Evolutionary conservation across 2,797 vertebrate genomes (phyloP).

Genomic region (Tokudaia tokunoshimensis): DNA sequence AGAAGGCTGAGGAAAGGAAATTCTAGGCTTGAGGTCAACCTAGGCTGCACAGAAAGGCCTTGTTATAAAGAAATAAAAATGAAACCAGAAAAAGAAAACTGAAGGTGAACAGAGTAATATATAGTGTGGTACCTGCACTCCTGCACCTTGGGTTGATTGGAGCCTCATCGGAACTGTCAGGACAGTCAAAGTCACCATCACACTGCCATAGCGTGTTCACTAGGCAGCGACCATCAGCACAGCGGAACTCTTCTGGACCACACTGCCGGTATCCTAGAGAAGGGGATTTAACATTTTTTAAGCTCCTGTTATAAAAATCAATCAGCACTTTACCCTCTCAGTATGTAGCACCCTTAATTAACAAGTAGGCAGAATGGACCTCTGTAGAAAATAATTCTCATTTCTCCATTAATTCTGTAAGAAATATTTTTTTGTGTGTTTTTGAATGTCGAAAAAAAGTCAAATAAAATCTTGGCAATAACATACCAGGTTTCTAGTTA

Average conservation of each 20-base stretch:
- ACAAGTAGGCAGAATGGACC: background rate
- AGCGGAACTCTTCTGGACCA: constrained; percentile 94
- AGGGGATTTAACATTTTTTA: constrained; percentile 13
- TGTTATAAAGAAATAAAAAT: background rate
- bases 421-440: background rate
- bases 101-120: background rate
- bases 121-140: constrained; percentile 91
- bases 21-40: too few relatives aligned
- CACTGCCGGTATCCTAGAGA: constrained; percentile 94
- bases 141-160: constrained; percentile 96
- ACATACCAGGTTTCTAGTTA: background rate
- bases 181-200: constrained; percentile 97
- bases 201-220: constrained; percentile 97
- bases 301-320: background rate
- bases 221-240: constrained; percentile 96
- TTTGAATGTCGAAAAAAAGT: background rate
- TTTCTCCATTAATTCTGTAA: background rate
- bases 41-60: background rate
- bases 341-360: background rate
- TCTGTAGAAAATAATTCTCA: background rate
- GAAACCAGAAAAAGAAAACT: background rate
- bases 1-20: too few relatives aligned
- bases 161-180: constrained; percentile 97
- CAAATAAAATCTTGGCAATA: constrained; percentile 11
- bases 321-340: background rate